Base-by-base conservation (phyloP, 2,797 vertebrate species). In the Etheostoma perlongum region DNA sequence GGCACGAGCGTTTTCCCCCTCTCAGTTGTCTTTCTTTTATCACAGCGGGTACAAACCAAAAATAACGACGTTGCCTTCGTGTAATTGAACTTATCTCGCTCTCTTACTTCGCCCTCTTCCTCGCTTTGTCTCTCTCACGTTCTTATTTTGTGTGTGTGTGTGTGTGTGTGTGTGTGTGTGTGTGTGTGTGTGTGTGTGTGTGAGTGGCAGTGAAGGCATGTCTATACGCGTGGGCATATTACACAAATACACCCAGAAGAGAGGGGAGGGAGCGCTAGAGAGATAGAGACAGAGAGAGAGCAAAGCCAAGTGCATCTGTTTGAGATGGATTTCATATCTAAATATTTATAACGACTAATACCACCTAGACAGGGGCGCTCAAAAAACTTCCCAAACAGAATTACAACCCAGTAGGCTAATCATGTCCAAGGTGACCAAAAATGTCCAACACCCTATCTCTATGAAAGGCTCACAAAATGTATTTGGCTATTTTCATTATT, bases 161-260 rank as follows among this genome's bases (percentile, higher is more conserved):
- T 44, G 51, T 15, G 54, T 25, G 63, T 49, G 72, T 53, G 74
- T 51, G 74, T 15, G 16, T 47, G 46, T 47, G 46, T 9, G 25
- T 53, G 21, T 60, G 54, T 46, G 70, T 30, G 63, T 65, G 67
- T 72, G 58, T 60, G 52, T 47, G 66, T 23, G 80, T 27, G 27
- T 27, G 27, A 4, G 74, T 48, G 75, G 25, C 58, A 36, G 70
- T 59, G n/a, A 54, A 36, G 18, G 68, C 69, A 48, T 60, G 88
- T 85, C 63, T 83, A 52, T 70, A 81, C 49, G 91, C 81, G 92
- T 92, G 89, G 91, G 90, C 52, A 84, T 91, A 89, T 78, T 89
- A 88, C 82, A 86, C 52, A 63, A 78, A 72, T 67, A 69, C 74
- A 54, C 67, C 64, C 42, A 23, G 13, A 40, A 44, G n/a, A 64